These are phyloP conservation scores for Bombus haemorrhoidalis DNA, from an alignment of 1,140 invertebrate species.

Conservation along the genomic window DNA sequence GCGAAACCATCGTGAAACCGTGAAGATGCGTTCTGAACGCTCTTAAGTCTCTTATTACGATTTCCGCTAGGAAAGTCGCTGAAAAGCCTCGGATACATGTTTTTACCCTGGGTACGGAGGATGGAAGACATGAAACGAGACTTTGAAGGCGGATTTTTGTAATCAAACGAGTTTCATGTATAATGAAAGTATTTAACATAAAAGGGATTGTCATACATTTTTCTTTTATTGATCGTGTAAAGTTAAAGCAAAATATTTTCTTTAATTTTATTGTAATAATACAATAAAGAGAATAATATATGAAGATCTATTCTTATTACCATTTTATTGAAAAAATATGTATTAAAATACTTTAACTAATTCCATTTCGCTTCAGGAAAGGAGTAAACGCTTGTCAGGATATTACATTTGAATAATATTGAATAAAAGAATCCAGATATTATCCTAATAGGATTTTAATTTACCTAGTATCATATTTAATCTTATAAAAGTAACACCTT, in stretches of 20 bases:
- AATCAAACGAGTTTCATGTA: background rate
- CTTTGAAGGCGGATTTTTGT: background rate
- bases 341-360: background rate
- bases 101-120: too few species aligned
- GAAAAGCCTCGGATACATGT: background rate
- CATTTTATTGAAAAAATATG: background rate
- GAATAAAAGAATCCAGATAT: background rate
- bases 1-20: conserved; percentile 17
- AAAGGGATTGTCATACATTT: background rate
- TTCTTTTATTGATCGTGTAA: background rate
- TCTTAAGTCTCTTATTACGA: conserved; percentile 20
- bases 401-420: background rate
- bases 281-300: background rate
- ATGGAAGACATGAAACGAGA: background rate
- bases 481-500: background rate
- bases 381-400: background rate
- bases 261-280: background rate
- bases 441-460: background rate
- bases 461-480: background rate
- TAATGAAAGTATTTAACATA: background rate
- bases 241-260: background rate
- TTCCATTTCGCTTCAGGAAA: background rate
- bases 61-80: conserved; percentile 6
- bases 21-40: conserved; percentile 22
- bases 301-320: background rate